Percentiles rank a stretch among this genome's conserved stretches.
Evolutionary conservation across 2,888 invertebrate species (phyloP).

Genomic region (Hirtodrosophila alboralis): DNA sequence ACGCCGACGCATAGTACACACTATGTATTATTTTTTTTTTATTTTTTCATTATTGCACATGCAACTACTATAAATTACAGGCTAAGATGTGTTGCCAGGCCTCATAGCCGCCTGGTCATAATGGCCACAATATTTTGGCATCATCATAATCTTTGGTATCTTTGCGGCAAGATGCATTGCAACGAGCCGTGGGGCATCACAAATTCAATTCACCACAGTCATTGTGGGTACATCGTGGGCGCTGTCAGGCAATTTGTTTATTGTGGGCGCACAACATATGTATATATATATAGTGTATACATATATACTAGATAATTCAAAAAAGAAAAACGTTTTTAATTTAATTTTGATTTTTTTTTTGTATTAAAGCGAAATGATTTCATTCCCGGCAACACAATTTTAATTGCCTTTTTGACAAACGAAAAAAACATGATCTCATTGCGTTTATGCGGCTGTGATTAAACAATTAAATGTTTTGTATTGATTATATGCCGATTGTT

Average conservation of each 20-base stretch:
- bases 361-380: constrained; percentile 58
- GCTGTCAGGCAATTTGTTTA: constrained; percentile 73
- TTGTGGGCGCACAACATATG: constrained; percentile 56
- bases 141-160: constrained; percentile 19
- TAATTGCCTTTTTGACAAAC: constrained; percentile 58
- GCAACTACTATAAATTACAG: constrained; percentile 62
- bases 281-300: constrained; percentile 7
- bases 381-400: constrained; percentile 53
- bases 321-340: constrained; percentile 8
- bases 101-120: constrained; percentile 24
- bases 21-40: too few relatives aligned
- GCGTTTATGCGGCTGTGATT: constrained; percentile 30
- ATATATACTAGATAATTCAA: constrained; percentile 12
- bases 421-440: constrained; percentile 68
- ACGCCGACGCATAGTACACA: constrained; percentile 50
- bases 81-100: constrained; percentile 29
- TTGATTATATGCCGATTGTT: constrained; percentile 18
- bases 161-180: constrained; percentile 37
- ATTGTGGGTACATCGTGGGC: constrained; percentile 48
- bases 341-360: constrained; percentile 40
- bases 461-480: constrained; percentile 25
- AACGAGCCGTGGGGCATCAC: constrained; percentile 59
- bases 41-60: too few relatives aligned
- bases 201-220: constrained; percentile 75
- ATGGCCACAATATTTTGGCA: constrained; percentile 30